Conservation (phyloP, 2,888 invertebrate species). For the Cheiracanthium punctorium region DNA sequence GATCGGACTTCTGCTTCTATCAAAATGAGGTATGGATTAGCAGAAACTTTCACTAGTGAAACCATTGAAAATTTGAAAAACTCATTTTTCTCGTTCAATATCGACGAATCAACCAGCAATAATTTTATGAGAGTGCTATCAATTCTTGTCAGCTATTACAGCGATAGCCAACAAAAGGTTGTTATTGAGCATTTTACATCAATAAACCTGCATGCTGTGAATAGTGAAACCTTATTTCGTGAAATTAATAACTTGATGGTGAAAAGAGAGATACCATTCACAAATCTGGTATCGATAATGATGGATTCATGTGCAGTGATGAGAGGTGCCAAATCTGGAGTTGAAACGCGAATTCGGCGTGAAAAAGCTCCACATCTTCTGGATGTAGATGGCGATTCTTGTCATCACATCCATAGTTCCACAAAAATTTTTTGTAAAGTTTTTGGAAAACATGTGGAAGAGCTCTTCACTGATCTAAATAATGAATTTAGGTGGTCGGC, state of each 20-base stretch:
- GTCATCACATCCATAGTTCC: not conserved
- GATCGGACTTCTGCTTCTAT: not conserved
- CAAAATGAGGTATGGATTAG: not conserved
- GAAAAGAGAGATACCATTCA: no score
- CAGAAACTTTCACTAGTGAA: not conserved
- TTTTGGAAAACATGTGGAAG: not conserved
- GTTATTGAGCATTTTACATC: no score
- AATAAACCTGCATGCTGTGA: no score
- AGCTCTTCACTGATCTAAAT: not conserved
- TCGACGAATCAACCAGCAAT: not conserved
- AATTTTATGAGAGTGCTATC: no score
- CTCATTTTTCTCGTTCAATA: not conserved
- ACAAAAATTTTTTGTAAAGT: not conserved
- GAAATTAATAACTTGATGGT: no score
- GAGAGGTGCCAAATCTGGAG: not conserved
- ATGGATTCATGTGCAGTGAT: no score
- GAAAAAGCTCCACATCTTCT: not conserved
- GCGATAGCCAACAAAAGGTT: no score
- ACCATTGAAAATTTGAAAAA: not conserved
- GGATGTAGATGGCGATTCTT: slow-evolving; percentile 1
- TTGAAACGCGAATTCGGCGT: not conserved
- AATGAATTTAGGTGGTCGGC: not conserved
- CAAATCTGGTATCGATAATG: no score
- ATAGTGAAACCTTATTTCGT: no score
- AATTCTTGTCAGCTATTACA: no score